phyloP scores from a whole-genome alignment of 2,888 invertebrate genomes.

The Stenodema calcarata region DNA sequence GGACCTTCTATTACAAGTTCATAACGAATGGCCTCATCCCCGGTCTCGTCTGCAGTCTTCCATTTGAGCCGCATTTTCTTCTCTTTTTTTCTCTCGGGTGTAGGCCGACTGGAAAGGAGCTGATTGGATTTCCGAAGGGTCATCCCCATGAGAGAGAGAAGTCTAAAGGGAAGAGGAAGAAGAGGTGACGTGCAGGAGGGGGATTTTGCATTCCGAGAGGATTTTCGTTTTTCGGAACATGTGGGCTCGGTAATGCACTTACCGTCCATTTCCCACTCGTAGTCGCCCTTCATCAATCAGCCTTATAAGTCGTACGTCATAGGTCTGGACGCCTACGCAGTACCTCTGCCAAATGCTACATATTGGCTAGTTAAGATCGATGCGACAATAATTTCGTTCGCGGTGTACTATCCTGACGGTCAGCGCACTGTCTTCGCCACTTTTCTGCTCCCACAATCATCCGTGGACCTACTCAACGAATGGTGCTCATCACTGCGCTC shows the following conservation, averaged over 20 bases:
- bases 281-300: not conserved
- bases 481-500: no score
- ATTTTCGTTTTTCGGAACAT: not conserved
- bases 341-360: no score
- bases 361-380: no score
- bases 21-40: slow-evolving; percentile 1
- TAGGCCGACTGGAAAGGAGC: not conserved
- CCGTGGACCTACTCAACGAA: no score
- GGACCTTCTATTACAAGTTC: slow-evolving; percentile 22
- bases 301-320: not conserved
- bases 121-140: slow-evolving; percentile 37
- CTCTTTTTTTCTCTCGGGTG: slow-evolving; percentile 18
- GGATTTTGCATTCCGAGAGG: not conserved
- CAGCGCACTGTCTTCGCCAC: no score
- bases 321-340: no score
- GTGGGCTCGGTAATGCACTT: not conserved
- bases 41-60: not conserved
- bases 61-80: not conserved
- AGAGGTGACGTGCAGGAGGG: not conserved
- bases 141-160: slow-evolving; percentile 31
- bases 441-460: no score
- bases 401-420: no score
- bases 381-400: no score
- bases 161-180: not conserved
- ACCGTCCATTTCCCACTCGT: not conserved